These are phyloP conservation scores for Stegophylla sp. DNA, from an alignment of 2,888 invertebrate species.

Conservation along the genomic window DNA sequence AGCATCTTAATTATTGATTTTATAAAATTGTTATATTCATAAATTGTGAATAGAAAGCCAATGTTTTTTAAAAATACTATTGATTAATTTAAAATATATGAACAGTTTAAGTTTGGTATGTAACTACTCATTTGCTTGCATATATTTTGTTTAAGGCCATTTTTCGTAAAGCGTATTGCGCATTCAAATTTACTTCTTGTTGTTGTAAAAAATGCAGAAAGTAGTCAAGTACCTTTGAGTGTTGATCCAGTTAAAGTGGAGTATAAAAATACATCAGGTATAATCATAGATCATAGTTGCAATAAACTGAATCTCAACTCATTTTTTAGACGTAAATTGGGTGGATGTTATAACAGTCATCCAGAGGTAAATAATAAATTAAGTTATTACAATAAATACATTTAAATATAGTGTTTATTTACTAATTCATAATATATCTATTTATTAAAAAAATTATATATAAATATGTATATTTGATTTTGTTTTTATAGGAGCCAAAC, in stretches of 20 bases:
- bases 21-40: no score
- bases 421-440: not conserved
- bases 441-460: not conserved
- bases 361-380: slow-evolving; percentile 72
- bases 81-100: no score
- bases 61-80: no score
- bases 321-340: slow-evolving; percentile 73
- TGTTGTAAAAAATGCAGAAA: slow-evolving; percentile 71
- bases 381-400: not conserved
- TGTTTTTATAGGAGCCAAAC: slow-evolving; percentile 45
- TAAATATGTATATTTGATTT: not conserved
- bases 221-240: slow-evolving; percentile 67
- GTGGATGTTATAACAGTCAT: slow-evolving; percentile 80
- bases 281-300: slow-evolving; percentile 66
- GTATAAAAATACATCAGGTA: slow-evolving; percentile 64
- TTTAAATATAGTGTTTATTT: slow-evolving; percentile 1
- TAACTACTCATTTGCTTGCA: no score
- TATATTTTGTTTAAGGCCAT: slow-evolving; percentile 67
- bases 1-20: no score
- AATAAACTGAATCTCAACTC: slow-evolving; percentile 78
- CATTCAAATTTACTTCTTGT: slow-evolving; percentile 81
- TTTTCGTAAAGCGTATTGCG: slow-evolving; percentile 76
- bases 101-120: no score
- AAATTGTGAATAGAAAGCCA: no score
- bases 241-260: slow-evolving; percentile 68